Percentiles rank a stretch among this genome's conserved stretches.
These are phyloP conservation scores for Alloplasta piceator DNA, from an alignment of 2,888 invertebrate species.

Conservation along the genomic window DNA sequence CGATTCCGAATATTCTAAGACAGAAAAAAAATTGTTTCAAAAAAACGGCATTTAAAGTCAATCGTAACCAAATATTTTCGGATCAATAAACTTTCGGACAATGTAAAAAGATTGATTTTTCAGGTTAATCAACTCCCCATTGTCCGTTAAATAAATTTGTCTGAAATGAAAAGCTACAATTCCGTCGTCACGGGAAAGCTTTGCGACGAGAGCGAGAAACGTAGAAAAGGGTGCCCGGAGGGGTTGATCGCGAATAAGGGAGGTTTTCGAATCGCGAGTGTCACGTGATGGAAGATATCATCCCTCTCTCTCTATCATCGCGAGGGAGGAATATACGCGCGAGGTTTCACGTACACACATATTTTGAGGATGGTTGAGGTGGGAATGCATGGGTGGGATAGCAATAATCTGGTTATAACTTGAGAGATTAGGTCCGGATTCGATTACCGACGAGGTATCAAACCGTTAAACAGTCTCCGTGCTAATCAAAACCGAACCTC, in stretches of 20 bases:
- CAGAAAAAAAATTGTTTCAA: no score
- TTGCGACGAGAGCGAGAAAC: no score
- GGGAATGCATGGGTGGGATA: conserved; percentile 81
- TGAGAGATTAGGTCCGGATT: conserved; percentile 84
- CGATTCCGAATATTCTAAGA: no score
- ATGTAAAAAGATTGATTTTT: no score
- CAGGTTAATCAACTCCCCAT: no score
- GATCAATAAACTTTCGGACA: no score
- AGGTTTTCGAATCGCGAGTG: conserved; percentile 55
- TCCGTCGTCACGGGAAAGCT: no score
- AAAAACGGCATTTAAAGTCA: no score
- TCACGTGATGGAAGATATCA: conserved; percentile 66
- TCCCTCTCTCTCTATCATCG: conserved; percentile 1
- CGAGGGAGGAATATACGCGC: conserved; percentile 9
- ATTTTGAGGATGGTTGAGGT: conserved; percentile 67
- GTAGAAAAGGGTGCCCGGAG: background rate
- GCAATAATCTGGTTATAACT: conserved; percentile 84
- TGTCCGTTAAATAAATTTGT: no score
- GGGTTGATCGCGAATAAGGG: conserved; percentile 52
- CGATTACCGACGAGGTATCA: conserved; percentile 84
- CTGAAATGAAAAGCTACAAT: no score
- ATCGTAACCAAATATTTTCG: no score
- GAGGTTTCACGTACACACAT: conserved; percentile 23
- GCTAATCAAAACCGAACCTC: conserved; percentile 84
- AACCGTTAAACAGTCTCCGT: conserved; percentile 84